Base-by-base conservation (phyloP, 92 coral and sea anemone genomes). In the Heteractis magnifica region DNA sequence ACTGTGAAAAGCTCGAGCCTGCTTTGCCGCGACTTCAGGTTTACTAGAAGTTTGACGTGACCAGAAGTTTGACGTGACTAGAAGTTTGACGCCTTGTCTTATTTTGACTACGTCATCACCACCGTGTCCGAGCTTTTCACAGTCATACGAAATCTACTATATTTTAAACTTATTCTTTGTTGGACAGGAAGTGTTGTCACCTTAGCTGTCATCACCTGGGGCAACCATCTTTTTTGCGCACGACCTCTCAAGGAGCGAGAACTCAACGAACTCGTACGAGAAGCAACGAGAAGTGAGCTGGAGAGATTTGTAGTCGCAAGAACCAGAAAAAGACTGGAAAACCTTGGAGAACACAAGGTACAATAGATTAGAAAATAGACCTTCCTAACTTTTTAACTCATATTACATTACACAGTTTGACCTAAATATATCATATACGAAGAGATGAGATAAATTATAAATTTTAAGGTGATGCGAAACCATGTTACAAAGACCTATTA, bases 231-330 rank as follows among this genome's bases (percentile, higher is more conserved):
- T 51, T 53, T 86, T 34, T 86, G 77, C 64, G 89, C 89, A 14
- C 21, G 74, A 21, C 89, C 89, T 0, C n/a, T 79, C 52, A 80
- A 86, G 77, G 89, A 79, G 62, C 59, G 80, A 41, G 89, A 86
- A 26, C 81, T 86, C n/a, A 75, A 86, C 81, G 89, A 86, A 12
- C 85, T 86, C 19, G 89, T 75, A 13, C 80, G 81, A 56, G 85
- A 86, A 64, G 89, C 85, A 6, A 77, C 89, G 15, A 65, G 81
- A 44, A 80, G 84, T 41, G 89, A 56, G 56, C 80, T 86, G 44
- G 89, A 86, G 51, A 72, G 77, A 49, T 75, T 62, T 20, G 85
- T 80, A 8, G 53, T 86, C 72, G 77, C 76, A n/a, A 56, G 89
- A 56, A 80, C 80, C 16, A 73, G 74, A 56, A 50, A 73, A 6